Evolutionary conservation across 2,888 invertebrate species (phyloP).

Genomic region (Xylota segnis): DNA sequence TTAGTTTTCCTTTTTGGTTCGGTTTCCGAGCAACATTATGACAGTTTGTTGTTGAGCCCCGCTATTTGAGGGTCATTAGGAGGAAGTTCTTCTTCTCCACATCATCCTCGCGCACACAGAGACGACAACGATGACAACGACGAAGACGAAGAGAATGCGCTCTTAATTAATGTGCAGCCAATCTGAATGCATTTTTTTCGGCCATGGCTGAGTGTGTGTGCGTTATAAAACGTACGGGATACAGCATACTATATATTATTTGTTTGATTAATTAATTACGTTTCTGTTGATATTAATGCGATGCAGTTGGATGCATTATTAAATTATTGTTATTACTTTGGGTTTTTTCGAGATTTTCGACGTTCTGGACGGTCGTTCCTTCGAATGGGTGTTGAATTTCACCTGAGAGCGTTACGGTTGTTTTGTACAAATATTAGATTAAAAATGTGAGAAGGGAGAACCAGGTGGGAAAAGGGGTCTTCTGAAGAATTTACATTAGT

Average conservation of each 20-base stretch:
- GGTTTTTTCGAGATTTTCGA: conserved; percentile 15
- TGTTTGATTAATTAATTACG: conserved; percentile 75
- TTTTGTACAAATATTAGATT: conserved; percentile 71
- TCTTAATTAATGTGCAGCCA: conserved; percentile 75
- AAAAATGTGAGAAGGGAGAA: conserved; percentile 25
- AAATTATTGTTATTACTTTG: conserved; percentile 73
- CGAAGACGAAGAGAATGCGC: conserved; percentile 56
- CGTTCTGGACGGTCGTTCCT: neutral
- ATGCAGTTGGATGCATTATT: conserved; percentile 74
- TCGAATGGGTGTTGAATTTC: conserved; percentile 56
- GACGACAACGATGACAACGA: neutral
- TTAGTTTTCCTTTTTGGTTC: conserved; percentile 67
- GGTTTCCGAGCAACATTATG: conserved; percentile 56
- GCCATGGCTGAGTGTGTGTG: neutral
- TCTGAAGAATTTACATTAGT: conserved; percentile 61
- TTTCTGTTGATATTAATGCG: conserved; percentile 64
- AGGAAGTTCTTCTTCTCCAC: conserved; percentile 51
- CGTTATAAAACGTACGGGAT: conserved; percentile 36
- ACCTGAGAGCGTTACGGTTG: conserved; percentile 62
- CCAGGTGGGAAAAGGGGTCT: conserved; percentile 22
- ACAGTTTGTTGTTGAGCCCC: conserved; percentile 55
- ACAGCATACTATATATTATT: conserved; percentile 53
- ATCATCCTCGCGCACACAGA: neutral
- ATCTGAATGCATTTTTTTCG: conserved; percentile 59
- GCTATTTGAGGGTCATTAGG: conserved; percentile 70